Evolutionary conservation across 2,888 invertebrate species (phyloP).

Genomic region (Sabatieria punctata): DNA sequence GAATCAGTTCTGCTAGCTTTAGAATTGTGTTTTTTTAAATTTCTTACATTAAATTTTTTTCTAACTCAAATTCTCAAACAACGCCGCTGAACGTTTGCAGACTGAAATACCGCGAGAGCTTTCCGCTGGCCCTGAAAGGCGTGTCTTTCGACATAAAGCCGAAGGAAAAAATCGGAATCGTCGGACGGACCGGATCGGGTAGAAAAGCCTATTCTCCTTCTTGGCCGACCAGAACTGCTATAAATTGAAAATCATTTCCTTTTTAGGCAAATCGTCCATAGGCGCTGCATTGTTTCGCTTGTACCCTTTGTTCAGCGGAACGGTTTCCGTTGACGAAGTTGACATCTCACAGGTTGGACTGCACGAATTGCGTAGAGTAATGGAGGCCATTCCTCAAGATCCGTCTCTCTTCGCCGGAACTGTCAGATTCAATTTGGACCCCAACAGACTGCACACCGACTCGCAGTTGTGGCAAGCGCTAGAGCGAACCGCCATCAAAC

Average conservation of each 20-base stretch:
- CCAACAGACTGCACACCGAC: conserved; percentile 58
- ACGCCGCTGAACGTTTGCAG: too few species aligned
- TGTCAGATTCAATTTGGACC: conserved; percentile 72
- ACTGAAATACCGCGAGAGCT: conserved; percentile 37
- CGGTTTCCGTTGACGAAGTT: conserved; percentile 20
- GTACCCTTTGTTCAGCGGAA: conserved; percentile 38
- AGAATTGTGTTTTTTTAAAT: too few species aligned
- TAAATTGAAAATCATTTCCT: too few species aligned
- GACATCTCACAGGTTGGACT: conserved; percentile 33
- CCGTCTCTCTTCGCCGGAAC: conserved; percentile 46
- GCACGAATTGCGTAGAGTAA: conserved; percentile 36
- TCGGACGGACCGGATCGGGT: conserved; percentile 43
- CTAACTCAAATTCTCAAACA: too few species aligned
- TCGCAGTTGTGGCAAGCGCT: conserved; percentile 69
- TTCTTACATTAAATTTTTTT: too few species aligned
- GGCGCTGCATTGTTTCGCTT: conserved; percentile 44
- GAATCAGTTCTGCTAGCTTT: too few species aligned
- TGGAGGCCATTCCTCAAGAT: conserved; percentile 44
- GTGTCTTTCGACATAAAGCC: conserved; percentile 41
- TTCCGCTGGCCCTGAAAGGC: conserved; percentile 40
- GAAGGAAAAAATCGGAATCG: conserved; percentile 45
- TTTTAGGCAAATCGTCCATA: conserved; percentile 43
- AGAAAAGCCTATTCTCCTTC: conserved; percentile 1
- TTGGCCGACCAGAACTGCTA: too few species aligned
- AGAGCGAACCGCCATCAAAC: conserved; percentile 68